phyloP scores from a whole-genome alignment of 2,113 vertebrate species.

The Loxodonta africana region DNA sequence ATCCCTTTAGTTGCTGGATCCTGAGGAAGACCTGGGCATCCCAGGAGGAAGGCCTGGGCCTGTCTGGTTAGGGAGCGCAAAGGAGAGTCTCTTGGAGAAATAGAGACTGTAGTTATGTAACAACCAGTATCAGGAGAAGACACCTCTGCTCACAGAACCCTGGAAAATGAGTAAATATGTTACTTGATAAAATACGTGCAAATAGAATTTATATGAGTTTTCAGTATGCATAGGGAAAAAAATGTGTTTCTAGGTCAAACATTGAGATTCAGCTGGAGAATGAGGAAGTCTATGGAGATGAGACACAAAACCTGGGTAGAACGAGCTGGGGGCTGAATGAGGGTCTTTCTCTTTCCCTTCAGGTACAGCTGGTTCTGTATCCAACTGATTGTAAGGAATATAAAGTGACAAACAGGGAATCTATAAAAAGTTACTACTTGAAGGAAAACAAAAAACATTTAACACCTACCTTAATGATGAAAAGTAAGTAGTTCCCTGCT shows the following conservation, averaged over 20 bases:
- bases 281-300: neutral
- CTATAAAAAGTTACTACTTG: neutral
- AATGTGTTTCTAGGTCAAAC: neutral
- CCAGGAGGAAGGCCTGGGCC: neutral
- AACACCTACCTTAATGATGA: neutral
- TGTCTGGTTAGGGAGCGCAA: neutral
- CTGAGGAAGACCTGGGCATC: neutral
- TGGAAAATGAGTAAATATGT: neutral
- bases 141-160: neutral
- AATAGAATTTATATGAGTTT: neutral
- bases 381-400: neutral
- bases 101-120: neutral
- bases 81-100: neutral
- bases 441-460: neutral
- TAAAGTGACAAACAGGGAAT: neutral
- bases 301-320: neutral
- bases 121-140: neutral
- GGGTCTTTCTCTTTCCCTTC: neutral
- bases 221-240: neutral
- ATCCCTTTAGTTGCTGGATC: neutral
- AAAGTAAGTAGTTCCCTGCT: neutral
- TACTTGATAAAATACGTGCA: neutral
- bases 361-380: neutral
- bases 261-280: neutral
- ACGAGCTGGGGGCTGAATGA: no score